phyloP scores from a whole-genome alignment of 2,888 invertebrate genomes.

The Coelopa pilipes region DNA sequence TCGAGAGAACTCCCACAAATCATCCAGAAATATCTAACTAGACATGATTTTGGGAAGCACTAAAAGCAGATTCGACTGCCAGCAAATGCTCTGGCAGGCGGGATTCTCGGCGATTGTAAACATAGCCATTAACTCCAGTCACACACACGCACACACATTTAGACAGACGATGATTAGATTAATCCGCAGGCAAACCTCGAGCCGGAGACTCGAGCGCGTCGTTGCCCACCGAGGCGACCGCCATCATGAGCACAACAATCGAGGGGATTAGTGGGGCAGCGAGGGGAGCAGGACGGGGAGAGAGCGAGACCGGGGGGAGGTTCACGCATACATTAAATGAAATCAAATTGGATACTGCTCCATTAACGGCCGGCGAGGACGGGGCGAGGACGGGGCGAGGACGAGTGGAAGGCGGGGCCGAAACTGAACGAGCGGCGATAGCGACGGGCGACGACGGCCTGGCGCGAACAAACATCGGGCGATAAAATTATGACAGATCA shows the following conservation, averaged over 20 bases:
- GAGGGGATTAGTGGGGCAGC: not conserved
- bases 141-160: not conserved
- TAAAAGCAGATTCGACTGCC: too few species aligned
- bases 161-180: not conserved
- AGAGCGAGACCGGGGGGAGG: too few species aligned
- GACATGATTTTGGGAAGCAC: too few species aligned
- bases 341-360: too few species aligned
- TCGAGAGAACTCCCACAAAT: too few species aligned
- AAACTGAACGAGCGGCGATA: not conserved
- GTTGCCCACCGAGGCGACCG: not conserved
- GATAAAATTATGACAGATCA: conserved; percentile 17
- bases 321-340: too few species aligned
- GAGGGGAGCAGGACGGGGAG: too few species aligned
- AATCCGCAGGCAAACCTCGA: not conserved
- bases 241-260: not conserved
- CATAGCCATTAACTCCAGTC: too few species aligned
- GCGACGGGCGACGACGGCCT: not conserved
- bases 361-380: not conserved
- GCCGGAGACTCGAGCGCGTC: not conserved
- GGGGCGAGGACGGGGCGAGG: not conserved
- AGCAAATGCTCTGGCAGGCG: too few species aligned
- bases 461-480: conserved; percentile 3
- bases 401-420: not conserved
- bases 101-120: too few species aligned
- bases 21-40: too few species aligned